These are phyloP conservation scores for Numenius phaeopus DNA, from an alignment of 2,797 vertebrate genomes.

Conservation along the genomic window DNA sequence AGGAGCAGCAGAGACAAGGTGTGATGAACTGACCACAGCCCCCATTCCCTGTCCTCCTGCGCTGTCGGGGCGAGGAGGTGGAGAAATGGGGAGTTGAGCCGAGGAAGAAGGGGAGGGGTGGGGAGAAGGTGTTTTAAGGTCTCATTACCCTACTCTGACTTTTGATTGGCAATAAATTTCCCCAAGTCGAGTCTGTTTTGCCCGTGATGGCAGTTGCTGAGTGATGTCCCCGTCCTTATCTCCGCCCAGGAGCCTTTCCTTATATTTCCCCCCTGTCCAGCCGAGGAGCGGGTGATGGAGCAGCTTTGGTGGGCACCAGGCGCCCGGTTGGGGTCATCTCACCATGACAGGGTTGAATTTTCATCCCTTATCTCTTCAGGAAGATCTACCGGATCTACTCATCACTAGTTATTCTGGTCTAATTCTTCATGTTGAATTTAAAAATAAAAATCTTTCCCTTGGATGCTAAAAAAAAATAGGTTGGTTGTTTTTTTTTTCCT, in stretches of 20 bases:
- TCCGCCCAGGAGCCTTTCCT: accelerated
- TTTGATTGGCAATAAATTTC: not conserved
- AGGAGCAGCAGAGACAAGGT: not conserved
- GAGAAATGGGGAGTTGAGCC: not conserved
- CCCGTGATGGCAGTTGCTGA: not conserved
- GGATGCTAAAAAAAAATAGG: not conserved
- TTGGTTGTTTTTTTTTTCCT: not conserved
- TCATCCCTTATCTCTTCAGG: not conserved
- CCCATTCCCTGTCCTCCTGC: not conserved
- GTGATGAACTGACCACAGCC: not conserved
- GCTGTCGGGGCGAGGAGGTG: accelerated
- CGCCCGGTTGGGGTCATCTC: not conserved
- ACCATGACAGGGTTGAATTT: not conserved
- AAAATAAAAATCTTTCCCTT: slow-evolving; percentile 8
- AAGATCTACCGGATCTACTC: not conserved
- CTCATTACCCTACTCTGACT: not conserved
- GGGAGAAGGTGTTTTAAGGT: not conserved
- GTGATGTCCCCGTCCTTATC: not conserved
- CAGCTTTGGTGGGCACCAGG: not conserved
- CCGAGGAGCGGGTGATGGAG: not conserved
- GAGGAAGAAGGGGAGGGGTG: not conserved
- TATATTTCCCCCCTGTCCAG: accelerated
- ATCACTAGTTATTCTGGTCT: not conserved
- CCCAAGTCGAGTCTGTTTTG: not conserved
- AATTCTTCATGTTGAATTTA: not conserved